Percentiles rank a stretch among this genome's conserved stretches.
These are phyloP conservation scores for Platygyra sinensis DNA, from an alignment of 64 coral and sea anemone genomes.

Conservation along the genomic window DNA sequence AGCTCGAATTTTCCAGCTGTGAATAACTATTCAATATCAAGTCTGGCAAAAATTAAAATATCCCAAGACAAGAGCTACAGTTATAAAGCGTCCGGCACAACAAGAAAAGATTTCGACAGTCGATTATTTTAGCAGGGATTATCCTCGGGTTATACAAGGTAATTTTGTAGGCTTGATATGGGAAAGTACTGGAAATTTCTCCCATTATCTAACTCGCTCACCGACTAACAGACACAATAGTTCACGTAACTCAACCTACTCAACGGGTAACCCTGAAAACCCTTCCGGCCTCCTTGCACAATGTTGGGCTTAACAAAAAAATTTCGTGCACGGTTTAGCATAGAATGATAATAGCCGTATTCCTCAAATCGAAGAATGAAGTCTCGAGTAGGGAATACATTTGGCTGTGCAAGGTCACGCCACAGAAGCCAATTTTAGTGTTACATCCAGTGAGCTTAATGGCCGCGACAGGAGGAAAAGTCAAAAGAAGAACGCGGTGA, in stretches of 20 bases:
- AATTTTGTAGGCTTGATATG: not conserved
- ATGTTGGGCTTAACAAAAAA: not conserved
- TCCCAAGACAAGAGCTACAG: not conserved
- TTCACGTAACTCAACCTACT: slow-evolving; percentile 1
- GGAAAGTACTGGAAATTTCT: slow-evolving; percentile 11
- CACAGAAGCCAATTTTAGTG: not conserved
- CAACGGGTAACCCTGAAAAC: not conserved
- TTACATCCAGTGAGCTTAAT: not conserved
- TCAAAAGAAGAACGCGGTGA: not conserved
- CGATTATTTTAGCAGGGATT: not conserved
- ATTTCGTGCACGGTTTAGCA: not conserved
- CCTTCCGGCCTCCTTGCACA: not conserved
- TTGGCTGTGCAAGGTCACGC: not conserved
- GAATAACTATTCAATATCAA: slow-evolving; percentile 14
- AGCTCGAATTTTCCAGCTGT: slow-evolving; percentile 17
- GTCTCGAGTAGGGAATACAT: not conserved
- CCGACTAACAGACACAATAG: not conserved
- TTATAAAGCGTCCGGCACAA: not conserved
- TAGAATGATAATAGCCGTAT: not conserved
- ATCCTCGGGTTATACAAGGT: not conserved
- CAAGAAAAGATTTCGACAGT: not conserved
- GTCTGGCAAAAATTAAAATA: not conserved
- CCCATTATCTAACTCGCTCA: not conserved
- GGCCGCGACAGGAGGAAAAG: slow-evolving; percentile 12
- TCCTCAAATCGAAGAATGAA: not conserved